Conservation (phyloP, 2,113 vertebrate genomes). For the Lagopus muta region DNA sequence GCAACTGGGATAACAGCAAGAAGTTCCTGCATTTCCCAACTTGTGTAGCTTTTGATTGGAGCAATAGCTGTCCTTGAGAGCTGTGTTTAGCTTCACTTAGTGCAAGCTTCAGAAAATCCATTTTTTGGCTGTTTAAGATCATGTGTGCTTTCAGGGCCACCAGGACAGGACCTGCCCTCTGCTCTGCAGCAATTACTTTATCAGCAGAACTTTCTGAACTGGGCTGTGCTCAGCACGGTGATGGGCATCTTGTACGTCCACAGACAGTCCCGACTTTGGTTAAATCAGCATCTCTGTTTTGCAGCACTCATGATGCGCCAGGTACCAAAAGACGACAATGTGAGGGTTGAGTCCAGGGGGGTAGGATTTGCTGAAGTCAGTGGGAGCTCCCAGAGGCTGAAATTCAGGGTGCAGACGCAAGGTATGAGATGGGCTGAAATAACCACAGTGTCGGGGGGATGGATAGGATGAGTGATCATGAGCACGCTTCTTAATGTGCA, state of each 20-base stretch:
- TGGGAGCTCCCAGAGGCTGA: not conserved
- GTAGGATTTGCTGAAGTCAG: not conserved
- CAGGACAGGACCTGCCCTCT: not conserved
- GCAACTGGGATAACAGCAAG: accelerated
- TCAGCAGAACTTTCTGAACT: not conserved
- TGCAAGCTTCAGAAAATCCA: not conserved
- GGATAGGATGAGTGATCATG: not conserved
- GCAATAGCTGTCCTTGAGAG: not conserved
- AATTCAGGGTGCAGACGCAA: not conserved
- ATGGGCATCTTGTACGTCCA: accelerated
- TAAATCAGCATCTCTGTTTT: not conserved
- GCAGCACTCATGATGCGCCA: accelerated
- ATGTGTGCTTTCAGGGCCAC: not conserved
- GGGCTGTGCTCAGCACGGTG: not conserved
- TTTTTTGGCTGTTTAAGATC: not conserved
- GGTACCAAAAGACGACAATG: not conserved
- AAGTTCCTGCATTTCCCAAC: not conserved
- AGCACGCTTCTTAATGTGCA: not conserved
- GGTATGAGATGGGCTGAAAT: not conserved
- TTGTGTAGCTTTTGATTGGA: not conserved
- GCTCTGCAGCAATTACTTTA: not conserved
- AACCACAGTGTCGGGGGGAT: not conserved
- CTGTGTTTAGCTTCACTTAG: not conserved
- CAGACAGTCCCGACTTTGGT: accelerated
- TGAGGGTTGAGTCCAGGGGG: not conserved